Conservation (phyloP, 2,888 invertebrate species). For the Plagodis dolabraria region DNA sequence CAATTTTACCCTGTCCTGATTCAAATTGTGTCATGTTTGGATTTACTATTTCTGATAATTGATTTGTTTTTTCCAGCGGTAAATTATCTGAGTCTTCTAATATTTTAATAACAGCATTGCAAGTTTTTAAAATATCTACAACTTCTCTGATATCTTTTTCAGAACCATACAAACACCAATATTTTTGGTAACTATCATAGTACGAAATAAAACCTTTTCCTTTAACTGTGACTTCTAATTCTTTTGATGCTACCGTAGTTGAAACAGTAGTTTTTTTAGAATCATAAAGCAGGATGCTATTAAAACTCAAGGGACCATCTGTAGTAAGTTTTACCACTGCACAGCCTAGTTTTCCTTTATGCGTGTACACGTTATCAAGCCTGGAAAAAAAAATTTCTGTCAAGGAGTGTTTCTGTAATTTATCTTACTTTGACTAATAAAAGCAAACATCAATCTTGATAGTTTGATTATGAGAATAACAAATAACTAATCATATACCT, state of each 20-base stretch:
- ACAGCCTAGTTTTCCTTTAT: slow-evolving; percentile 71
- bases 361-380: slow-evolving; percentile 58
- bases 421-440: no score
- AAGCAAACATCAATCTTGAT: no score
- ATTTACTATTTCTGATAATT: slow-evolving; percentile 21
- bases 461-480: no score
- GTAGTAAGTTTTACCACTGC: slow-evolving; percentile 67
- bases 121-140: slow-evolving; percentile 50
- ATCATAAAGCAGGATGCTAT: slow-evolving; percentile 70
- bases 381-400: slow-evolving; percentile 46
- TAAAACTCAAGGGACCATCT: slow-evolving; percentile 19
- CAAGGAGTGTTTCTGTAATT: no score
- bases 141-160: slow-evolving; percentile 58
- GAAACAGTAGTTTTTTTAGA: slow-evolving; percentile 69
- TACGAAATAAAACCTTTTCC: slow-evolving; percentile 63
- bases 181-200: slow-evolving; percentile 66
- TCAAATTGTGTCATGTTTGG: slow-evolving; percentile 4
- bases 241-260: slow-evolving; percentile 51
- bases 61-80: slow-evolving; percentile 41
- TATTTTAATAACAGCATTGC: slow-evolving; percentile 50
- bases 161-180: slow-evolving; percentile 69
- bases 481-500: no score
- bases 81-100: slow-evolving; percentile 35
- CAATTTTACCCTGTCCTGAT: neutral
- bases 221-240: slow-evolving; percentile 61